Evolutionary conservation across 2,888 invertebrate species (phyloP).

Genomic region (Oligia fasciuncula): DNA sequence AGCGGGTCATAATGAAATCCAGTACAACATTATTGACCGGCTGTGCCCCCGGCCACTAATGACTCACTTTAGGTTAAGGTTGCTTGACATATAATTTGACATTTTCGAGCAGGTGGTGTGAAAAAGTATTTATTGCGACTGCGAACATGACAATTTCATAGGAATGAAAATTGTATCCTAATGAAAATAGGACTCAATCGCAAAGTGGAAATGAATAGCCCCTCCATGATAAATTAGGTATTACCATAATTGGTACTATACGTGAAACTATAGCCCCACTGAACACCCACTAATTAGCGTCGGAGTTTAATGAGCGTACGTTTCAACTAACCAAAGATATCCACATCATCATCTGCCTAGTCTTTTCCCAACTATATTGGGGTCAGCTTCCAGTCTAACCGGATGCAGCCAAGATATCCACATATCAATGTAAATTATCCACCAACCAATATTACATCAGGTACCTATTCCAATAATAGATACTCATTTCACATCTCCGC

Average conservation of each 20-base stretch:
- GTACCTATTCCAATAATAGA: neutral
- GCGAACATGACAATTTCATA: neutral
- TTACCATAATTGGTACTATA: neutral
- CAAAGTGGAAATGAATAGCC: neutral
- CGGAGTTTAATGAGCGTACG: slow-evolving; percentile 24
- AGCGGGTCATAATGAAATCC: too few species aligned
- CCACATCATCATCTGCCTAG: too few species aligned
- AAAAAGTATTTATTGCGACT: too few species aligned
- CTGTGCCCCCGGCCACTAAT: too few species aligned
- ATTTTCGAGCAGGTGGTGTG: too few species aligned
- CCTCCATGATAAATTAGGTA: neutral
- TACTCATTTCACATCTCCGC: slow-evolving; percentile 1
- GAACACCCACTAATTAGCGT: slow-evolving; percentile 13
- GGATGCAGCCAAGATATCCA: neutral
- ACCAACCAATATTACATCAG: neutral
- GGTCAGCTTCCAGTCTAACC: too few species aligned
- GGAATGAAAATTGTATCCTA: neutral
- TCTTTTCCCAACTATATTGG: too few species aligned
- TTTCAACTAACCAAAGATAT: neutral
- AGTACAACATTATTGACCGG: too few species aligned
- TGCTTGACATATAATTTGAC: too few species aligned
- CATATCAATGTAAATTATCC: neutral
- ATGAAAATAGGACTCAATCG: neutral
- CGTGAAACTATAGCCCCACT: neutral
- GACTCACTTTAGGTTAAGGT: too few species aligned